A percentile compares a stretch with the other conserved stretches of the same genome.
These are phyloP conservation scores for Amazona guildingii DNA, from an alignment of 2,113 vertebrate genomes.

Conservation along the genomic window DNA sequence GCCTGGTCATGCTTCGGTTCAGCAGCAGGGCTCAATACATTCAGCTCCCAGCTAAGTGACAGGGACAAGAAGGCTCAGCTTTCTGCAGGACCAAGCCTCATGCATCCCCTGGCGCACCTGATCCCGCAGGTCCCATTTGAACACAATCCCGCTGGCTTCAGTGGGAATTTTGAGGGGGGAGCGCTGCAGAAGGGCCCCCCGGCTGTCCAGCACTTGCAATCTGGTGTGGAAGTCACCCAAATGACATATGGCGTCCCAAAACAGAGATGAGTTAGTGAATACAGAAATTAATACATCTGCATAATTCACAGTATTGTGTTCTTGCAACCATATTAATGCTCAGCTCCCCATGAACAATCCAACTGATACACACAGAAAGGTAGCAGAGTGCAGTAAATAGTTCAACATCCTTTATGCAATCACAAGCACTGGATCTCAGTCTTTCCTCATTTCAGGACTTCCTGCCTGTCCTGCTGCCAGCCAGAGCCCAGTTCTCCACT, in stretches of 20 bases:
- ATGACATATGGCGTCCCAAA: not conserved
- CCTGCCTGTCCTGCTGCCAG: fast-evolving
- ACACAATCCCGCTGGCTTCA: not conserved
- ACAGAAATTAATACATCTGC: not conserved
- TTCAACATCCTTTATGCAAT: not conserved
- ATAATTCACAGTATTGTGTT: not conserved
- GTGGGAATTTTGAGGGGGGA: not conserved
- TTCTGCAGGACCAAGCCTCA: not conserved
- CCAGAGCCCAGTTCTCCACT: not conserved
- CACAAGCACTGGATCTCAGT: not conserved
- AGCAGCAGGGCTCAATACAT: not conserved
- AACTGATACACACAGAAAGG: not conserved
- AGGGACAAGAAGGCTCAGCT: fast-evolving
- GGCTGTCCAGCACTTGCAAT: not conserved
- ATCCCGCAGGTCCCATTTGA: not conserved
- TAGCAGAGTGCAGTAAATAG: not conserved
- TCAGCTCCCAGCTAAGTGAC: not conserved
- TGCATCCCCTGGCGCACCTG: fast-evolving
- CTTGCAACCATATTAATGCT: not conserved
- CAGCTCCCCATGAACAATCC: not conserved
- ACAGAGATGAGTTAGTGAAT: not conserved
- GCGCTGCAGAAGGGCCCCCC: not conserved
- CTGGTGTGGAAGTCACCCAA: not conserved
- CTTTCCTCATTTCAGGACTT: not conserved
- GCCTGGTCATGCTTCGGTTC: slow-evolving; percentile 4